Conservation (phyloP, 2,113 vertebrate species). For the Sylvia atricapilla region DNA sequence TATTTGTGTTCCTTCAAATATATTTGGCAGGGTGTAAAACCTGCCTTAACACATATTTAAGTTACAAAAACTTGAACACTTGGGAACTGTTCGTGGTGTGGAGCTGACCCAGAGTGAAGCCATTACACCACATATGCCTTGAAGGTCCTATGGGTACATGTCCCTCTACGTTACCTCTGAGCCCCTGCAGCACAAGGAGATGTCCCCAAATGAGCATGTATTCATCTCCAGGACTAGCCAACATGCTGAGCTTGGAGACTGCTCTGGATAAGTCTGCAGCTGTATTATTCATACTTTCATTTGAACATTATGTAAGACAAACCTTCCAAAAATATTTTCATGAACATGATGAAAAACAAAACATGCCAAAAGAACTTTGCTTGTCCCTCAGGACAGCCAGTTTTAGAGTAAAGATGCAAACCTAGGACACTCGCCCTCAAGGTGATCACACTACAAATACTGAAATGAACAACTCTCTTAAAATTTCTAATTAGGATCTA, state of each 20-base stretch:
- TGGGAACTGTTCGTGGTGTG: not conserved
- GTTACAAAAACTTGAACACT: fast-evolving
- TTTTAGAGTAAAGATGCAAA: not conserved
- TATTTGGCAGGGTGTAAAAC: not conserved
- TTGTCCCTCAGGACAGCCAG: not conserved
- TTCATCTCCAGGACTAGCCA: not conserved
- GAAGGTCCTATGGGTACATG: not conserved
- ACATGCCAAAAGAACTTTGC: not conserved
- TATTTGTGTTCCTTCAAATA: not conserved
- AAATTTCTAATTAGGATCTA: not conserved
- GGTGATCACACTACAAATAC: not conserved
- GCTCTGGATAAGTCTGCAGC: not conserved
- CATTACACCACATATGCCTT: not conserved
- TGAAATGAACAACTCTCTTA: not conserved
- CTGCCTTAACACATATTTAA: not conserved
- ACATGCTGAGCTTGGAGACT: not conserved
- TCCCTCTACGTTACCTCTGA: not conserved
- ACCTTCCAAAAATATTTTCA: not conserved
- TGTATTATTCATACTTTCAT: not conserved
- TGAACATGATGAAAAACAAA: not conserved
- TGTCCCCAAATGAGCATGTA: not conserved
- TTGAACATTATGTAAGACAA: not conserved
- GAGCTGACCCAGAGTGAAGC: not conserved
- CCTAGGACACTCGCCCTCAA: not conserved
- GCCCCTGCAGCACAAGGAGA: not conserved